A percentile compares a stretch with the other conserved stretches of the same genome.
Evolutionary conservation across 92 coral and sea anemone genomes (phyloP).

Genomic region (Parazoanthus atlanticus): DNA sequence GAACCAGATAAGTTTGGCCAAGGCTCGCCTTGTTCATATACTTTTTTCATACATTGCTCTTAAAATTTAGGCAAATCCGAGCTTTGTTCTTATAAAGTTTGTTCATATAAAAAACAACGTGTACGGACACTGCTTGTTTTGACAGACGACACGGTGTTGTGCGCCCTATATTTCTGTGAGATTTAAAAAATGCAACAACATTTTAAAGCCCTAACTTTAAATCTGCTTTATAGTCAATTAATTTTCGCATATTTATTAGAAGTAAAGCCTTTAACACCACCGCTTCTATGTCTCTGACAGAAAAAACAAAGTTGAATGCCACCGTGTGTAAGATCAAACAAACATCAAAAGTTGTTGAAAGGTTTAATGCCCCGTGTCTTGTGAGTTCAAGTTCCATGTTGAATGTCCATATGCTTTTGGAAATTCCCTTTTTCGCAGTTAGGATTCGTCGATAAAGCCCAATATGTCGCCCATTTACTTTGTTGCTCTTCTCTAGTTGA

Average conservation of each 20-base stretch:
- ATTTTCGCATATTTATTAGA: neutral
- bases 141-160: neutral
- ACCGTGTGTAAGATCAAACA: slow-evolving; percentile 20
- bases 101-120: too few species aligned
- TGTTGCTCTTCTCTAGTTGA: neutral
- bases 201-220: neutral
- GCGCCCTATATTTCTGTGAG: neutral
- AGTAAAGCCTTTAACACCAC: slow-evolving; percentile 11
- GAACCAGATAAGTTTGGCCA: too few species aligned
- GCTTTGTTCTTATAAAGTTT: neutral
- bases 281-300: neutral
- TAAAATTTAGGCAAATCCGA: neutral
- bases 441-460: neutral
- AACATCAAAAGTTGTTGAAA: slow-evolving; percentile 16
- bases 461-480: neutral
- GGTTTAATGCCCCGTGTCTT: neutral
- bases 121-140: neutral
- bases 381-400: neutral
- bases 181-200: neutral
- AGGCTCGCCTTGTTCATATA: too few species aligned
- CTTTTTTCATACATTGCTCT: neutral
- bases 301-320: neutral
- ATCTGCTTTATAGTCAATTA: neutral
- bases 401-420: neutral
- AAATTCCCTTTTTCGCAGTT: neutral